A percentile compares a stretch with the other conserved stretches of the same genome.
phyloP scores from a whole-genome alignment of 2,888 invertebrate species.

The Agrotis clavis region DNA sequence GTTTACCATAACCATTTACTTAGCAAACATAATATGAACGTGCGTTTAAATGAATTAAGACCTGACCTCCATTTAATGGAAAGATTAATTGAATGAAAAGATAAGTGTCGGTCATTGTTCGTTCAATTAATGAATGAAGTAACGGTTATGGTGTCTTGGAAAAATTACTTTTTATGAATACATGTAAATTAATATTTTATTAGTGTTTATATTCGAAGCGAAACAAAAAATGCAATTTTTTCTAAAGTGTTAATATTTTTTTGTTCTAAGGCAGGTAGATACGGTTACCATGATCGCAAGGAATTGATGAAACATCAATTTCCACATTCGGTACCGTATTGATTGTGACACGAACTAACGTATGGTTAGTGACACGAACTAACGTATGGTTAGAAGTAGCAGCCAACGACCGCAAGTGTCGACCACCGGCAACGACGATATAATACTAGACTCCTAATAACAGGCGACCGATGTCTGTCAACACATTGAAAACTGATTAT shows the following conservation, averaged over 20 bases:
- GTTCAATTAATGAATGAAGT: constrained; percentile 71
- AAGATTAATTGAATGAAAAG: constrained; percentile 79
- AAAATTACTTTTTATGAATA: constrained; percentile 23
- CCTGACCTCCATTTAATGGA: constrained; percentile 68
- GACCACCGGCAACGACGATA: too few species aligned
- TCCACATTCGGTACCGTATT: constrained; percentile 1
- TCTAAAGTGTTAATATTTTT: background rate
- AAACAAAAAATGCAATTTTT: constrained; percentile 21
- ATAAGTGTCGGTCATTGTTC: constrained; percentile 70
- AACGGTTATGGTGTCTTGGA: constrained; percentile 48
- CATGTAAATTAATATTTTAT: constrained; percentile 45
- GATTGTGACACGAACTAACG: background rate
- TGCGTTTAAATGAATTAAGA: constrained; percentile 69
- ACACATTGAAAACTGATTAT: too few species aligned
- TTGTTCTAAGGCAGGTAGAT: background rate
- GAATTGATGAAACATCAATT: constrained; percentile 1
- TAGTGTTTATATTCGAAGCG: constrained; percentile 29
- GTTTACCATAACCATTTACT: constrained; percentile 54
- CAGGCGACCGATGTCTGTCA: too few species aligned
- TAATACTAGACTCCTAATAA: too few species aligned
- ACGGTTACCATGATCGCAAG: background rate
- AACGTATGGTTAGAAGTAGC: too few species aligned
- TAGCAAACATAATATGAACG: constrained; percentile 44
- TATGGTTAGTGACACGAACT: too few species aligned
- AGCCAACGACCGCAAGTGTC: too few species aligned